Base-by-base conservation (phyloP, 53 echinoderm and acorn worm genomes). In the Paracentrotus lividus region DNA sequence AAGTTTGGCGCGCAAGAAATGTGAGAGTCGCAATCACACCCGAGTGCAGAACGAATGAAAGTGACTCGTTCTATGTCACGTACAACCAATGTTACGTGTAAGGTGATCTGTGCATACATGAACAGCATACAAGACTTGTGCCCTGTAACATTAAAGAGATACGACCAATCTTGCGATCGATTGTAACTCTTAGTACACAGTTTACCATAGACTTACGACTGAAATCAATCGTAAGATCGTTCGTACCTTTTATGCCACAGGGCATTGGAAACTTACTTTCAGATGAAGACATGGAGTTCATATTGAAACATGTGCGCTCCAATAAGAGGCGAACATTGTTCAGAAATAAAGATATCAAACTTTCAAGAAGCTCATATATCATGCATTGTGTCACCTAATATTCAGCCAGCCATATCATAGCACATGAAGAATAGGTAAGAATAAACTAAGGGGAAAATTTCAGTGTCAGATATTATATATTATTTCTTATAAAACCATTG, bases 21-120 rank as follows among this genome's bases (percentile, higher is more conserved):
- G 47, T n/a, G 81, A 76, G 76, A 81, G 9, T 49, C 81, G 47
- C 81, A 81, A 81, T 81, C 81, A 47, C 81, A n/a, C 44, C 38
- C 26, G 81, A 45, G 42, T 81, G 47, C n/a, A 81, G 9, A 81
- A n/a, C 47, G 81, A 81, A 81, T 81, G 27, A 81, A 47, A 81
- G 81, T 47, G n/a, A 81, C 44, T 81, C 44, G 47, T 47, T 81
- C n/a, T n/a, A 44, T 18, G 81, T 44, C 81, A 81, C 81, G 81
- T 81, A 45, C 81, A 2, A 12, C 42, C 81, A 81, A 81, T 47
- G 81, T 81, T 26, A n/a, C 81, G 47, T 81, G 81, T 81, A 54
- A 86, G 86, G 36, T 44, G 86, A 54, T 34, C 86, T 86, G 31
- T 55, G 86, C 57, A 55, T 56, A 56, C 56, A 86, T 47, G 31